Percentiles rank a stretch among this genome's conserved stretches.
Evolutionary conservation across 1,140 invertebrate species (phyloP).

Genomic region (Drosophila triauraria): DNA sequence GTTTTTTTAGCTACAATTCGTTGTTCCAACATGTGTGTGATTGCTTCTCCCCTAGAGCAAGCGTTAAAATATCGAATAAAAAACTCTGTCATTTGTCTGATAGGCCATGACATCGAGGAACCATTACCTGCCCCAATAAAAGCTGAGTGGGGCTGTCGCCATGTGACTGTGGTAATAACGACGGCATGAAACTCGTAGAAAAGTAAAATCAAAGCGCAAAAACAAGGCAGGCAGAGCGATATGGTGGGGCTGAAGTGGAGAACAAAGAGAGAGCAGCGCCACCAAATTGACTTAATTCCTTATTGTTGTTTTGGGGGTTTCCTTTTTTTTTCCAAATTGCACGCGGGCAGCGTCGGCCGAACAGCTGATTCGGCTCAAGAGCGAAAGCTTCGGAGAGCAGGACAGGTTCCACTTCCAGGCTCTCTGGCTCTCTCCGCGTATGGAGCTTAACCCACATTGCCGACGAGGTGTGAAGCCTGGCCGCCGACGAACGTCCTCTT

Average conservation of each 20-base stretch:
- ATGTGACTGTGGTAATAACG: constrained; percentile 52
- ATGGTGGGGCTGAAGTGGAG: constrained; percentile 1
- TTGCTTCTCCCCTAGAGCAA: neutral
- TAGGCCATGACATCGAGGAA: constrained; percentile 32
- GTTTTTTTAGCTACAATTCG: neutral
- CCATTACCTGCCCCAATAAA: constrained; percentile 68
- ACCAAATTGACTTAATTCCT: constrained; percentile 58
- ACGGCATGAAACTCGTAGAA: constrained; percentile 42
- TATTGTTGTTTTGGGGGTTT: constrained; percentile 39
- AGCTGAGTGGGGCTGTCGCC: constrained; percentile 40
- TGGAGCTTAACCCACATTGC: constrained; percentile 69
- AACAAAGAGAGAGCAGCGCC: constrained; percentile 29
- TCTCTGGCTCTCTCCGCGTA: neutral
- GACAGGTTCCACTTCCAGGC: constrained; percentile 72
- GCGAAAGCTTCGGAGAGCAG: constrained; percentile 35
- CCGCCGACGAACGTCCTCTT: constrained; percentile 51
- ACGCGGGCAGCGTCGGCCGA: neutral
- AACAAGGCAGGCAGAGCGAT: neutral
- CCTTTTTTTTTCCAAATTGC: constrained; percentile 1
- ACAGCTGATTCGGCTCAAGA: constrained; percentile 58
- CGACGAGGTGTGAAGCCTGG: constrained; percentile 48
- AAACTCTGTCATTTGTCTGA: constrained; percentile 15
- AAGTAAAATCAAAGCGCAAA: constrained; percentile 36
- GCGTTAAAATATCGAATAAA: constrained; percentile 22
- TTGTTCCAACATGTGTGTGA: neutral